Evolutionary conservation across 2,797 vertebrate species (phyloP).

Genomic region (Danio choprae): DNA sequence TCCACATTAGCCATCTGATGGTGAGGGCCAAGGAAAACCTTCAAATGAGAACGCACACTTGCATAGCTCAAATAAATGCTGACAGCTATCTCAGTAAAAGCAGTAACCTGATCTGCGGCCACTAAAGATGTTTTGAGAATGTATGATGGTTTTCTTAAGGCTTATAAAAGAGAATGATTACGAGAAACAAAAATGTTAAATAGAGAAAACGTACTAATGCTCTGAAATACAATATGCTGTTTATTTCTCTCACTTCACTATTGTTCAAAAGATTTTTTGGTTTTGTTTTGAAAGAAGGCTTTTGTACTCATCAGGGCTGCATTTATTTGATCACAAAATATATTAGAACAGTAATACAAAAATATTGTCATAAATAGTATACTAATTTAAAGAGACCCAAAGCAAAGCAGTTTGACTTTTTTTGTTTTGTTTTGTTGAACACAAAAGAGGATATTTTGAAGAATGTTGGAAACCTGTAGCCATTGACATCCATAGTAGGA

Average conservation of each 20-base stretch:
- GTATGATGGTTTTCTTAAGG: slow-evolving; percentile 17
- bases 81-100: slow-evolving; percentile 26
- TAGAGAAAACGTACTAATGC: no score
- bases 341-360: no score
- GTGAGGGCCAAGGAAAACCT: slow-evolving; percentile 39
- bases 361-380: no score
- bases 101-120: slow-evolving; percentile 8
- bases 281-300: neutral
- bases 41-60: slow-evolving; percentile 13
- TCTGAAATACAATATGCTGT: neutral
- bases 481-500: no score
- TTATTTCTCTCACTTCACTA: neutral
- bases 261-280: neutral
- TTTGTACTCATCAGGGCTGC: neutral
- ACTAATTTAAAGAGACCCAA: no score
- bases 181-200: no score
- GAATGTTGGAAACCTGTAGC: no score
- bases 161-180: slow-evolving; percentile 2
- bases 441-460: no score
- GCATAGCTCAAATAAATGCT: slow-evolving; percentile 24
- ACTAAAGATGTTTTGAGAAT: slow-evolving; percentile 31
- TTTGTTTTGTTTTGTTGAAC: no score
- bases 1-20: slow-evolving; percentile 32
- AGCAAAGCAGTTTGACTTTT: no score
- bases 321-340: neutral